Base-by-base conservation (phyloP, 2,888 invertebrate species). In the Oxyteleia sp. region DNA sequence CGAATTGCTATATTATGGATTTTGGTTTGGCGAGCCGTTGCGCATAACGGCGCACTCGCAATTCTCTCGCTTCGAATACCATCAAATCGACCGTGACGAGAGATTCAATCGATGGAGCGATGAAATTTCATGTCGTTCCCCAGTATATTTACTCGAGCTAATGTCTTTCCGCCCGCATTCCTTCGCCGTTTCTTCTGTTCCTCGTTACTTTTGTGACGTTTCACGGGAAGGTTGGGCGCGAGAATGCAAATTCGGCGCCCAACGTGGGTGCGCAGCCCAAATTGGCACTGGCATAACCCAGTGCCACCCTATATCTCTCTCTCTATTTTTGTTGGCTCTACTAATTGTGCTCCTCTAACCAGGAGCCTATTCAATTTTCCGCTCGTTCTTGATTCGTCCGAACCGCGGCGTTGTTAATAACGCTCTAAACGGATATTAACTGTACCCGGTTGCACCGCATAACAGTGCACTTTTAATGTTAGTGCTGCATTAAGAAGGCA, bases 11-110 rank as follows among this genome's bases (percentile, higher is more conserved):
- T 85, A 87, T 88, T 88, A 87, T 86, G 87, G 85, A 84, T 84
- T 88, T 88, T 86, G 86, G 86, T 85, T 86, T 87, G 84, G 85
- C 88, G 85, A 84, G 81, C 81, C 81, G 76, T 80, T 84, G 84
- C 85, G 85, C 86, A 63, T 85, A 82, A 84, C 84, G 79, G 82
- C 74, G 78, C 78, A 84, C 75, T 81, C 71, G 81, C 84, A 81
- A 84, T 80, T 84, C 78, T 84, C 81, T 82, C 81, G 81, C 78
- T 84, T 76, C 80, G 72, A 66, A 72, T 76, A 41, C 76, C 75
- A 59, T 80, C 84, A 76, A 84, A 84, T 84, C 84, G 84, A 84
- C 57, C 80, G 76, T 84, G 80, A 80, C 72, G 79, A 80, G 80
- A 71, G 84, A 84, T 84, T 84, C 84, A 76, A 84, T 84, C 80